These are phyloP conservation scores for Drosophila baimaii DNA, from an alignment of 1,140 invertebrate genomes.

Conservation along the genomic window DNA sequence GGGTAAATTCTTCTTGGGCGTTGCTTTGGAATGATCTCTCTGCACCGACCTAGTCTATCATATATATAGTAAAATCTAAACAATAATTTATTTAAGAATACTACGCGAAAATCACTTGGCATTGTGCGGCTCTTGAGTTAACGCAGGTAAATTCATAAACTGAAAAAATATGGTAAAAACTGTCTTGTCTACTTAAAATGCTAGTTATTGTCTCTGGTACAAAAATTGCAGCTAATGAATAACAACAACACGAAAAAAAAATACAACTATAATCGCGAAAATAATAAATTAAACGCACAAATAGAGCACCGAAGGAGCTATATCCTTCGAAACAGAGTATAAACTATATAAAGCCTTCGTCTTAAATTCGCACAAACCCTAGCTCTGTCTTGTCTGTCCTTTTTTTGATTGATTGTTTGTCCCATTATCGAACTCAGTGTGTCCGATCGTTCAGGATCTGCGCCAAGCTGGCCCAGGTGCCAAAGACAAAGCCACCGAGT, in stretches of 20 bases:
- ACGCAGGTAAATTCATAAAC: conserved; percentile 31
- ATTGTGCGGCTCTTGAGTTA: conserved; percentile 64
- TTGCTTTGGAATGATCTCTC: conserved; percentile 57
- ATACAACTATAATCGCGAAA: conserved; percentile 32
- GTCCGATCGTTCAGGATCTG: conserved; percentile 86
- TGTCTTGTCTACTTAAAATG: conserved; percentile 40
- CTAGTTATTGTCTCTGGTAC: conserved; percentile 78
- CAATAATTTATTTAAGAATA: conserved; percentile 68
- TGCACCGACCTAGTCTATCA: conserved; percentile 27
- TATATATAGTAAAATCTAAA: conserved; percentile 58
- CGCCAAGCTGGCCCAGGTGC: conserved; percentile 90
- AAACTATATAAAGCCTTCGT: conserved; percentile 70
- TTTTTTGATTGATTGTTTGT: no score
- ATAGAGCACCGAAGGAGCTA: conserved; percentile 27
- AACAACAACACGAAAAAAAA: conserved; percentile 6
- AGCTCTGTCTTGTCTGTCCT: conserved; percentile 18
- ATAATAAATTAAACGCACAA: conserved; percentile 40
- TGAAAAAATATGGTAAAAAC: conserved; percentile 24
- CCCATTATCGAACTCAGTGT: conserved; percentile 31
- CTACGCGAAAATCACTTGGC: conserved; percentile 75
- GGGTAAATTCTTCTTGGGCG: conserved; percentile 37
- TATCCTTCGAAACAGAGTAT: conserved; percentile 12
- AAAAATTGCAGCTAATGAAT: conserved; percentile 41
- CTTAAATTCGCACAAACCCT: conserved; percentile 71
- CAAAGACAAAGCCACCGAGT: conserved; percentile 90